Conservation (phyloP, 2,113 vertebrate species). For the Arothron firmamentum region DNA sequence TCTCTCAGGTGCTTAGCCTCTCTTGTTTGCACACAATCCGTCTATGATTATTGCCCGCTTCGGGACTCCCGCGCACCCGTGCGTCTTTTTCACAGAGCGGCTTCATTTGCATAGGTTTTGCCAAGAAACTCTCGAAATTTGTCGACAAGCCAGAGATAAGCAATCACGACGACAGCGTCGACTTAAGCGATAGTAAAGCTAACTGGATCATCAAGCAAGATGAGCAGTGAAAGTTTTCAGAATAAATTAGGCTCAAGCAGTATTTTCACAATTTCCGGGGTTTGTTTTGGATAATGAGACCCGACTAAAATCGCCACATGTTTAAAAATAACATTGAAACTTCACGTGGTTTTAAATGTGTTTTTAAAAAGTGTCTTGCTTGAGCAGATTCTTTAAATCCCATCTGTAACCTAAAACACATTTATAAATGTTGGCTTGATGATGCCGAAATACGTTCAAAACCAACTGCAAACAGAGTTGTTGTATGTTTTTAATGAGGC, state of each 20-base stretch:
- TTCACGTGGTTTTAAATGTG: no score
- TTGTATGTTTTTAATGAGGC: constrained; percentile 25
- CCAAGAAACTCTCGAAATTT: constrained; percentile 46
- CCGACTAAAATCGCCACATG: constrained; percentile 35
- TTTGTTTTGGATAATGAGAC: constrained; percentile 29
- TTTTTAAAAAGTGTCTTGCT: no score
- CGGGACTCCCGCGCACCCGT: constrained; percentile 39
- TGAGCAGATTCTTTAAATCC: no score
- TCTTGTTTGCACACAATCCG: constrained; percentile 77
- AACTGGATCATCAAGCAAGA: constrained; percentile 28
- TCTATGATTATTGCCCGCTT: constrained; percentile 69
- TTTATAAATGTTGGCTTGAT: no score
- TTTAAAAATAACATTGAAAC: no score
- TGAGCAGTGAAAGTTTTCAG: no score
- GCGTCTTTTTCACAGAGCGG: constrained; percentile 53
- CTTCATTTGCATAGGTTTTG: constrained; percentile 68
- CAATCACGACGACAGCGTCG: constrained; percentile 42
- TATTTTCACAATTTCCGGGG: no score
- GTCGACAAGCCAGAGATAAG: constrained; percentile 52
- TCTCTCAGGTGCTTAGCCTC: constrained; percentile 66
- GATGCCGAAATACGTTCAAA: background rate
- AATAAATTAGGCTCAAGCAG: no score
- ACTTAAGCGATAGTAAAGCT: no score
- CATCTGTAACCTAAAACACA: no score
- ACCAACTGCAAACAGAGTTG: constrained; percentile 2